phyloP scores from a whole-genome alignment of 2,797 vertebrate species.

The Lerista edwardsae region DNA sequence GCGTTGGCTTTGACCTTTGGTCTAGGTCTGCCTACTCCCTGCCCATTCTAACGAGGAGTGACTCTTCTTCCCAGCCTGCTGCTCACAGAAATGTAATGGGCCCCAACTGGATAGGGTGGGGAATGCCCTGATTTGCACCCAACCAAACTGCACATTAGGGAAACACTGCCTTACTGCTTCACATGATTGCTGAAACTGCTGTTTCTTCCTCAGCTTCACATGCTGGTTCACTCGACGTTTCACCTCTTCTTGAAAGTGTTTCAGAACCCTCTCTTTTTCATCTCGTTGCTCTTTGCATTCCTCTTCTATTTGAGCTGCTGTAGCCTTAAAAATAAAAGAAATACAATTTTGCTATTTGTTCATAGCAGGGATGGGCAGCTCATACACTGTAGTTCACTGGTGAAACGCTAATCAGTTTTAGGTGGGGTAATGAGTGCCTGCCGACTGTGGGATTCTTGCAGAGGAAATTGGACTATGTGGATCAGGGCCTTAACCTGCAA shows the following conservation, averaged over 20 bases:
- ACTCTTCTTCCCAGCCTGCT: too few relatives aligned
- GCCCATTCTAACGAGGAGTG: too few relatives aligned
- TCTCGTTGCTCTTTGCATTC: conserved; percentile 76
- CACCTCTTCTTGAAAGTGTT: conserved; percentile 86
- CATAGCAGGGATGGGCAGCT: neutral
- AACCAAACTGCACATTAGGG: neutral
- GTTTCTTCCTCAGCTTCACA: conserved; percentile 72
- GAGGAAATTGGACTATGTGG: neutral
- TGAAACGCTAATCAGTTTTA: neutral
- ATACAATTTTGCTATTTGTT: neutral
- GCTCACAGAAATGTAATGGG: too few relatives aligned
- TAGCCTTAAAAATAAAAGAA: conserved; percentile 70
- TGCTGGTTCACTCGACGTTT: conserved; percentile 85
- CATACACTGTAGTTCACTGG: neutral
- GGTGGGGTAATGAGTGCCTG: neutral
- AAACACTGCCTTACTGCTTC: conserved; percentile 74
- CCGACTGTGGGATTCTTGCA: neutral
- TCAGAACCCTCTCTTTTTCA: conserved; percentile 81
- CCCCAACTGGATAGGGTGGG: too few relatives aligned
- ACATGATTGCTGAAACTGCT: conserved; percentile 73
- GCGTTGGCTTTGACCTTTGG: too few relatives aligned
- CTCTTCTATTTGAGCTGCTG: conserved; percentile 82
- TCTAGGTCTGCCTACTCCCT: too few relatives aligned
- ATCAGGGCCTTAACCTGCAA: neutral
- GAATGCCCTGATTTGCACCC: too few relatives aligned